Base-by-base conservation (phyloP, 2,113 vertebrate genomes). In the Columba janthina region DNA sequence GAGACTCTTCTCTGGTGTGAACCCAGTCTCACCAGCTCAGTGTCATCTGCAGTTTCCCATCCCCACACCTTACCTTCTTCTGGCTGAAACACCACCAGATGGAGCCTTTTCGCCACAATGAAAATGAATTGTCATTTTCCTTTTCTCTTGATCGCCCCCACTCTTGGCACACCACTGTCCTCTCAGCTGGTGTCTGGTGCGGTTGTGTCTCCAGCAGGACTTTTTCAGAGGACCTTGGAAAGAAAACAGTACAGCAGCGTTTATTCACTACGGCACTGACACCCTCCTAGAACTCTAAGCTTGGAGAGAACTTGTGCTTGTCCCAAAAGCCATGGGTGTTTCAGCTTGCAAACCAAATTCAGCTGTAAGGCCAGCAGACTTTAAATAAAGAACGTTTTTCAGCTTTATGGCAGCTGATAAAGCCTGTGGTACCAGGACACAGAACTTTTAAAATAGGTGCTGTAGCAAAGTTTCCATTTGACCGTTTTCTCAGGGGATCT, bases 401-500 rank as follows among this genome's bases (percentile, higher is more conserved):
- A 34, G 14, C 56, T 90, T 73, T 74, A 2, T 17, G 32, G 54
- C 48, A 60, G 46, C 7, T 34, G 56, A 28, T 16, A 8, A 32
- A 91, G 46, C 64, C 67, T 4, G 16, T 31, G 81, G 12, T 28
- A 25, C 9, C 15, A 24, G 71, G 50, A 60, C 29, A 73, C 58
- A 65, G 48, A 69, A 48, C 74, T 50, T 60, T 64, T 28, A 12
- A 24, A 51, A 38, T 5, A 20, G 90, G 92, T 94, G 83, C 92
- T 95, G 83, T 17, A 50, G 34, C 22, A 61, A 65, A 38, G 54
- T 13, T 50, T 58, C 72, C 60, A 6, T 40, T 76, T 71, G 7
- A 10, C 64, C 1, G 1, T 83, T 94, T 93, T 70, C 94, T 97
- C 95, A 96, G 96, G 96, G 94, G 81, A 94, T 95, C 65, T 22